Percentiles rank a stretch among this genome's conserved stretches.
Evolutionary conservation across 2,797 vertebrate species (phyloP).

Genomic region (Sorex maritimensis): DNA sequence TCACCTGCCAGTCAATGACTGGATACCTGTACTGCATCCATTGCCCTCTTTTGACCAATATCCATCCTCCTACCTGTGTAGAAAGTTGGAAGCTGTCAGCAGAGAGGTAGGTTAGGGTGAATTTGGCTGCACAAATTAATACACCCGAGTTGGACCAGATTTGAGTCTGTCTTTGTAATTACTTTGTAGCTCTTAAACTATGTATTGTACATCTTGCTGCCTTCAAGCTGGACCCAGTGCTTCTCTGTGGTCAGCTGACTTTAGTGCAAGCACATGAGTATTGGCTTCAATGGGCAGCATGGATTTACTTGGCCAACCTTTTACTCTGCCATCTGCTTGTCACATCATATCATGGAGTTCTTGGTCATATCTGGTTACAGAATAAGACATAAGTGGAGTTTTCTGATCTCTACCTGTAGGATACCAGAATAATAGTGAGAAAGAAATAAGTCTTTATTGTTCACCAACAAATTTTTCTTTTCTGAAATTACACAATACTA

Average conservation of each 20-base stretch:
- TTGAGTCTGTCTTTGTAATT: not conserved
- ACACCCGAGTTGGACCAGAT: not conserved
- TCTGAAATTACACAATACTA: not conserved
- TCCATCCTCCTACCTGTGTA: too few species aligned
- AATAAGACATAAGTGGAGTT: not conserved
- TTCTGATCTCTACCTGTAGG: not conserved
- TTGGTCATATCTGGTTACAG: not conserved
- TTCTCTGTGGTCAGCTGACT: not conserved
- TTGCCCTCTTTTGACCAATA: not conserved
- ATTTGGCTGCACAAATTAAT: too few species aligned
- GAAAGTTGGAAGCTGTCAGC: not conserved
- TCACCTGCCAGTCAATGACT: not conserved
- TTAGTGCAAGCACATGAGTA: not conserved
- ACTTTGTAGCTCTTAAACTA: not conserved
- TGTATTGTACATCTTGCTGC: not conserved
- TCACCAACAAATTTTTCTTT: not conserved
- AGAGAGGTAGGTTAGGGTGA: not conserved
- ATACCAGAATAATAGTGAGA: not conserved
- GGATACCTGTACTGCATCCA: not conserved
- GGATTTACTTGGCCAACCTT: not conserved
- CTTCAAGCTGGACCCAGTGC: not conserved
- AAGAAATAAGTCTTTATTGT: not conserved
- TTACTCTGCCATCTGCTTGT: not conserved
- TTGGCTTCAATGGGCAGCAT: rapidly evolving
- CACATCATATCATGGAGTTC: too few species aligned